Evolutionary conservation across 35 echinoderm and acorn worm species (phyloP).

Genomic region (Strongylocentrotus purpuratus): DNA sequence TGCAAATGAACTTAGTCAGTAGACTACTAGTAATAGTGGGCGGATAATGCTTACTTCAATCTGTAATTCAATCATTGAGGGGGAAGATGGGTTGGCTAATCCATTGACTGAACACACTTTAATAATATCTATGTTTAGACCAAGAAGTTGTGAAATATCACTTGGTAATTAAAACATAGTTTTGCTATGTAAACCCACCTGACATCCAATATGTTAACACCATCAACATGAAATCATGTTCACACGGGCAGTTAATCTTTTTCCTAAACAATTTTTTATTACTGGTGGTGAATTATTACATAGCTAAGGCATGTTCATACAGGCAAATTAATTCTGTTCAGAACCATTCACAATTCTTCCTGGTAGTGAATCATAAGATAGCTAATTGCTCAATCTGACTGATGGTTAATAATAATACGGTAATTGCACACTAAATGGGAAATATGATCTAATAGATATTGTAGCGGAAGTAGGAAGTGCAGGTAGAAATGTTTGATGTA

Average conservation of each 20-base stretch:
- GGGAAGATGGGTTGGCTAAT: neutral
- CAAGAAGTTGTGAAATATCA: neutral
- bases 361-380: neutral
- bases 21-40: neutral
- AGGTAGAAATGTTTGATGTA: neutral
- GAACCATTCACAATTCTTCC: neutral
- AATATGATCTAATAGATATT: neutral
- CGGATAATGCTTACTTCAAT: neutral
- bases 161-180: neutral
- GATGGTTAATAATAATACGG: neutral
- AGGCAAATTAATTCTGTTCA: too few relatives aligned
- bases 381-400: neutral
- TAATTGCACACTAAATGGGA: neutral
- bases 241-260: neutral
- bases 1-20: neutral
- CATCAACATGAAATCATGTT: neutral
- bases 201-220: neutral
- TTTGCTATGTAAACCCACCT: neutral
- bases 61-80: neutral
- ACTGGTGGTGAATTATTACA: too few relatives aligned
- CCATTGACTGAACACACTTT: neutral
- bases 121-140: neutral
- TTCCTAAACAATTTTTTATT: neutral
- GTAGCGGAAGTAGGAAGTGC: neutral
- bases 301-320: too few relatives aligned